These are phyloP conservation scores for Heliothis subflexa DNA, from an alignment of 1,140 invertebrate species.

Conservation along the genomic window DNA sequence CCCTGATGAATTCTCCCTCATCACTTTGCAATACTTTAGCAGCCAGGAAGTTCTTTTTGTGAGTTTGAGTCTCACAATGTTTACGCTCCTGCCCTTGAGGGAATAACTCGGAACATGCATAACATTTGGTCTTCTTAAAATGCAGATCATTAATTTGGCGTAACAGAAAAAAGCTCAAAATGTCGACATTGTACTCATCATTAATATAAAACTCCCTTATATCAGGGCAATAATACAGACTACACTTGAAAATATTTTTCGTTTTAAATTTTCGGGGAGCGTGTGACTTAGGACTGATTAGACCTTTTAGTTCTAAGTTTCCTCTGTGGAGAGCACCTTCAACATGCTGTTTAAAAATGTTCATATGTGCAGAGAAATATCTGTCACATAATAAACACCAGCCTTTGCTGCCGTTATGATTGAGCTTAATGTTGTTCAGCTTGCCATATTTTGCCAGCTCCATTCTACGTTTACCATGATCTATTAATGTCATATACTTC, in stretches of 20 bases:
- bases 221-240: background rate
- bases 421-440: conserved; percentile 65
- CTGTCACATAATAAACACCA: conserved; percentile 65
- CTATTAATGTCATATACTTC: conserved; percentile 39
- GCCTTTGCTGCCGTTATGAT: conserved; percentile 59
- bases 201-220: conserved; percentile 47
- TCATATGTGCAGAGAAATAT: conserved; percentile 61
- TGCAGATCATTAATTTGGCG: conserved; percentile 37
- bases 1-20: conserved; percentile 60
- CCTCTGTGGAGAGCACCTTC: conserved; percentile 60
- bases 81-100: conserved; percentile 34
- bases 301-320: conserved; percentile 60
- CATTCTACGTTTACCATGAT: conserved; percentile 64
- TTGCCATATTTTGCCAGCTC: conserved; percentile 65
- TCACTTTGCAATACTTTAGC: conserved; percentile 46
- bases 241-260: background rate
- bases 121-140: conserved; percentile 59
- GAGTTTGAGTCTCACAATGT: conserved; percentile 56
- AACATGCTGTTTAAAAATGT: conserved; percentile 62
- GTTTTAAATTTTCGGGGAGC: background rate
- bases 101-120: conserved; percentile 57
- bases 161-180: conserved; percentile 56
- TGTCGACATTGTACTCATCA: conserved; percentile 46
- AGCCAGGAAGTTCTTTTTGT: conserved; percentile 57
- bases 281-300: conserved; percentile 35